Evolutionary conservation across 2,888 invertebrate species (phyloP), one percentile per base, ranked within the genome.

Genomic region (Ophonus ardosiacus): DNA sequence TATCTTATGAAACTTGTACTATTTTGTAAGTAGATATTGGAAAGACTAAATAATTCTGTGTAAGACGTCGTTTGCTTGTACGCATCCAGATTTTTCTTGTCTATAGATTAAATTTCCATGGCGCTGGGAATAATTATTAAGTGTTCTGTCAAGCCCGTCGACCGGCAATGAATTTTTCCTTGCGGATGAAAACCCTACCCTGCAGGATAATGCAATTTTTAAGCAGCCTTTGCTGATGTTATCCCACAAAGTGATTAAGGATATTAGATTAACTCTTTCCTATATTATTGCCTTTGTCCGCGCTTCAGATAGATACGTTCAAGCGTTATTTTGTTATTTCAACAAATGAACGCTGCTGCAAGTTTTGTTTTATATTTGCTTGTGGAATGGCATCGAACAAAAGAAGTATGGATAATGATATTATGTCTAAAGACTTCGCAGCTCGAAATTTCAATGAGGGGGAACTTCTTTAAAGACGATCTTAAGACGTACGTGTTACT

Each of bases 211-310:
- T 74, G 71, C 71, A 74, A 74, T 74, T 74, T 74, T 74, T 74
- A 74, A 18, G 40, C 71, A 74, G 15, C 71, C 71, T 74, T 74
- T 74, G 43, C 71, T 74, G 71, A 74, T 74, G 71, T 74, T 74
- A 74, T 74, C 71, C 43, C 43, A 74, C 71, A 74, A 74, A 74
- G 71, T 74, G 71, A 74, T 74, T 74, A 74, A 74, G 71, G 43
- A 74, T 74, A 74, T 74, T 74, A 74, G 71, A 74, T 74, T 74
- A 74, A 74, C 71, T 74, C 71, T 74, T 74, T 74, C 18, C 71
- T 74, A 74, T 74, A 74, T 74, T 74, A 74, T 74, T 74, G 71
- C 71, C 71, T 74, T 74, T 74, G 71, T 74, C 2, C 8, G 10
- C 71, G 43, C 43, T 40, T 18, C 71, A 74, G 71, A 74, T 74